Percentiles rank a stretch among this genome's conserved stretches.
phyloP scores from a whole-genome alignment of 2,797 vertebrate species.

The Scarus forsteni region DNA sequence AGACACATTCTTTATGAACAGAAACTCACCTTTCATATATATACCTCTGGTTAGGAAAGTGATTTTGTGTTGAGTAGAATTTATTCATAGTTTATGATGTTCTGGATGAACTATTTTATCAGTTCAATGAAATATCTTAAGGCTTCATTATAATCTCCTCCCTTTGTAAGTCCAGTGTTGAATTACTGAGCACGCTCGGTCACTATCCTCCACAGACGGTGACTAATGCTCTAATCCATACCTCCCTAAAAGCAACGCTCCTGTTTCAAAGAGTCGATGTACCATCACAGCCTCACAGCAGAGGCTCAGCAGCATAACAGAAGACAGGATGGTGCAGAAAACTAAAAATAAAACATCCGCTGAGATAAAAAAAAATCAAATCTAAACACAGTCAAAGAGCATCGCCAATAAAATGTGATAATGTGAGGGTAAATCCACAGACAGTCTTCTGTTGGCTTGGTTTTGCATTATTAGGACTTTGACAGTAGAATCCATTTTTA shows the following conservation, averaged over 20 bases:
- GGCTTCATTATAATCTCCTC: neutral
- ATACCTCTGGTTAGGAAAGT: too few species aligned
- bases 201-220: slow-evolving; percentile 20
- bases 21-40: too few species aligned
- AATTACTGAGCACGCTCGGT: slow-evolving; percentile 32
- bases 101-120: neutral
- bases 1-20: too few species aligned
- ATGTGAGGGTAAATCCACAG: too few species aligned
- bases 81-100: too few species aligned
- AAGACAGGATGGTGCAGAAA: neutral
- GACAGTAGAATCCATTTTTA: too few species aligned
- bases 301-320: neutral
- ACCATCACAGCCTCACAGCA: neutral
- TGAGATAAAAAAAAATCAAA: too few species aligned
- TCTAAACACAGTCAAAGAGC: too few species aligned
- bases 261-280: slow-evolving; percentile 18
- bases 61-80: neutral
- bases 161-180: slow-evolving; percentile 10
- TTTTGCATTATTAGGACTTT: too few species aligned
- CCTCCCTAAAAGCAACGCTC: slow-evolving; percentile 20
- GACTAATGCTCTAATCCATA: slow-evolving; percentile 46
- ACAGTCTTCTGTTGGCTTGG: too few species aligned
- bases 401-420: too few species aligned
- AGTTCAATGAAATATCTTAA: neutral
- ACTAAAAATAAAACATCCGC: too few species aligned